Conservation (phyloP, 1,140 invertebrate species). For the Drosophila tristis region DNA sequence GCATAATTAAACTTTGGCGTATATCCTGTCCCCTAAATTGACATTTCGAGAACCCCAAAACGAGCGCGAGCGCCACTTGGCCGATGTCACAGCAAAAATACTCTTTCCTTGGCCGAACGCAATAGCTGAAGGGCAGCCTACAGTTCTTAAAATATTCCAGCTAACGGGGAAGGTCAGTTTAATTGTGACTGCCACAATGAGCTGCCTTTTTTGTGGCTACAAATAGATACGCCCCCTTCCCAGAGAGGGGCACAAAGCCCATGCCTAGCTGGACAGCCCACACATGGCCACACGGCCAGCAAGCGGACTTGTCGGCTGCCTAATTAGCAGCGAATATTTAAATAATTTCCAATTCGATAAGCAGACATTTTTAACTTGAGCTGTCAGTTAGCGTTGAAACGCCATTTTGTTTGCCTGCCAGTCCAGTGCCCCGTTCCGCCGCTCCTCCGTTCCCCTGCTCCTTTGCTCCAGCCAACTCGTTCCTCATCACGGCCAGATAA, state of each 20-base stretch:
- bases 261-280: slow-evolving; percentile 1
- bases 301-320: slow-evolving; percentile 73
- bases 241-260: background rate
- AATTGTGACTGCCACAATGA: background rate
- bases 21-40: slow-evolving; percentile 70
- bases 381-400: slow-evolving; percentile 80
- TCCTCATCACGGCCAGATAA: slow-evolving; percentile 33
- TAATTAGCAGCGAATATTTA: slow-evolving; percentile 83
- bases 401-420: slow-evolving; percentile 76
- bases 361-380: slow-evolving; percentile 83
- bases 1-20: slow-evolving; percentile 76
- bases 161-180: background rate
- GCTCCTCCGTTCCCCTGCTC: no score
- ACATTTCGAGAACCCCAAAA: slow-evolving; percentile 60
- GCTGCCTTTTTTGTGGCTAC: no score
- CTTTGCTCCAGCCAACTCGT: background rate
- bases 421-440: slow-evolving; percentile 13
- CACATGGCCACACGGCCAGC: slow-evolving; percentile 6
- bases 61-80: slow-evolving; percentile 1
- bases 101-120: background rate
- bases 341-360: slow-evolving; percentile 83
- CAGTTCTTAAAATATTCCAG: background rate
- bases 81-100: no score
- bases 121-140: no score
- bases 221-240: background rate